These are phyloP conservation scores for Atlantisia rogersi DNA, from an alignment of 2,113 vertebrate genomes.

Conservation along the genomic window DNA sequence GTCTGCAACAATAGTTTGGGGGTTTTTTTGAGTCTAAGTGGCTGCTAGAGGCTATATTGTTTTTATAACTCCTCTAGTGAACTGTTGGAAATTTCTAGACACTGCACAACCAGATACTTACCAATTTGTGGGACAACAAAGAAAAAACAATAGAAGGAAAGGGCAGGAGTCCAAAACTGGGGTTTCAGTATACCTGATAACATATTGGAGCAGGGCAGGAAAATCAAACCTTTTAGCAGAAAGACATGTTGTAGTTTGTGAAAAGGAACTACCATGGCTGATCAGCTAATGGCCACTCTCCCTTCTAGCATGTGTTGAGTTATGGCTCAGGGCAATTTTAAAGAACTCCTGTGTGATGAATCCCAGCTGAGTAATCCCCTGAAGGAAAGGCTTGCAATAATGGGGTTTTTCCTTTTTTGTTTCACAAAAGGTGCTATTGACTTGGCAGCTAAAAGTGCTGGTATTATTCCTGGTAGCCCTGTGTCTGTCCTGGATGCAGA, in stretches of 20 bases:
- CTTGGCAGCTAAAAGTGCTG: constrained; percentile 93
- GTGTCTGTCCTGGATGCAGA: constrained; percentile 79
- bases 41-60: not conserved
- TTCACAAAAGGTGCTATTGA: constrained; percentile 88
- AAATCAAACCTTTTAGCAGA: not conserved
- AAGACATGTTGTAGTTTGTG: not conserved
- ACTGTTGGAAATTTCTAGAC: not conserved
- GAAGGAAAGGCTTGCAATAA: not conserved
- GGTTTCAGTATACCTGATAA: not conserved
- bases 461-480: constrained; percentile 92
- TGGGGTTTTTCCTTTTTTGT: not conserved
- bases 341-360: not conserved
- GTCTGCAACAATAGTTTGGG: not conserved
- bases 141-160: not conserved
- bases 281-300: not conserved
- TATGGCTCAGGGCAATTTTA: not conserved
- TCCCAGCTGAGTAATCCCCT: not conserved
- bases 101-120: not conserved
- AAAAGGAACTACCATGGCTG: not conserved
- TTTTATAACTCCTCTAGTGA: not conserved
- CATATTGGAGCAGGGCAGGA: not conserved
- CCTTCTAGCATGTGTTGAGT: not conserved
- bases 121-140: not conserved
- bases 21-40: not conserved
- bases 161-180: not conserved